A percentile compares a stretch with the other conserved stretches of the same genome.
phyloP scores from a whole-genome alignment of 37 sponge, comb jelly and placozoan genomes.

The Chondrilla cf. caribensis region DNA sequence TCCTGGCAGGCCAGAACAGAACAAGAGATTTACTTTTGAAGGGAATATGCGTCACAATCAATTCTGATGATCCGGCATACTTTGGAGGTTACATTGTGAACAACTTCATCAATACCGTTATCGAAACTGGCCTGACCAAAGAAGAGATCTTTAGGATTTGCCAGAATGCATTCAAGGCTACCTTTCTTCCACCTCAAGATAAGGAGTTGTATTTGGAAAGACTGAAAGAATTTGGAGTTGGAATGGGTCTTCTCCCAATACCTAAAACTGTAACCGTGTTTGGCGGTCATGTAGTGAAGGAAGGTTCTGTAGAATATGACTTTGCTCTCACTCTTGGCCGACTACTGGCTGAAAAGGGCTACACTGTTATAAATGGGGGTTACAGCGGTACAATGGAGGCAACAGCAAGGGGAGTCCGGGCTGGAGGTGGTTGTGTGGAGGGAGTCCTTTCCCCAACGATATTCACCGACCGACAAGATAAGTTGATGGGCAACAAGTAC shows the following conservation, averaged over 20 bases:
- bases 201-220: conserved; percentile 40
- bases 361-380: conserved; percentile 60
- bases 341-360: conserved; percentile 59
- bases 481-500: conserved; percentile 43
- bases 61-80: conserved; percentile 82
- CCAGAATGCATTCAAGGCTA: conserved; percentile 54
- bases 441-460: conserved; percentile 66
- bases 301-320: conserved; percentile 50
- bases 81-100: conserved; percentile 78
- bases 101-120: conserved; percentile 43
- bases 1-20: conserved; percentile 31
- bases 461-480: conserved; percentile 19
- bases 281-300: conserved; percentile 47
- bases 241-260: conserved; percentile 17
- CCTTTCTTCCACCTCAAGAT: conserved; percentile 46
- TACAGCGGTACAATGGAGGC: conserved; percentile 80
- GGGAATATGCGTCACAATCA: conserved; percentile 63
- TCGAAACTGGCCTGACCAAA: conserved; percentile 17
- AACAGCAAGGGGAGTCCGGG: conserved; percentile 44
- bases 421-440: conserved; percentile 15
- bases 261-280: conserved; percentile 56
- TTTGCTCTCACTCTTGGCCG: conserved; percentile 28
- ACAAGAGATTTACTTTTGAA: conserved; percentile 42
- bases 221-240: conserved; percentile 39
- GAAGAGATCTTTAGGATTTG: conserved; percentile 62